Conservation (phyloP, 2,113 vertebrate genomes). For the Ginglymostoma cirratum region DNA sequence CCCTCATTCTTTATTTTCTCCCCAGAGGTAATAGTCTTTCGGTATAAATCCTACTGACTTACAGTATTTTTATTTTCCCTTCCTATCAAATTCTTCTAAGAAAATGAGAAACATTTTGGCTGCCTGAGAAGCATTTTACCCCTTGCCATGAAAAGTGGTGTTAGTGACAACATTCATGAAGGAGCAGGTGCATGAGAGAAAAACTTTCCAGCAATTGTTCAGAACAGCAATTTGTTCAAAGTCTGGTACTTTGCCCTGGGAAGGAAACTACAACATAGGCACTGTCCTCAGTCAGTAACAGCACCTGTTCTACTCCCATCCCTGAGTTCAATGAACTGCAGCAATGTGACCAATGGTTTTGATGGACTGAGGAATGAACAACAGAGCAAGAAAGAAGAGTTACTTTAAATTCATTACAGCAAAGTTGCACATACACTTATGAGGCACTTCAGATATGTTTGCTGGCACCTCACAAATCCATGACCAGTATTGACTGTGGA, state of each 20-base stretch:
- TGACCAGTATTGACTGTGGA: not conserved
- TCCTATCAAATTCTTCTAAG: not conserved
- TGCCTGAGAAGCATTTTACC: not conserved
- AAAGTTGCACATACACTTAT: not conserved
- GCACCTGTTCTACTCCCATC: not conserved
- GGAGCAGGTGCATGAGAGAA: not conserved
- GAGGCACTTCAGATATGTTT: not conserved
- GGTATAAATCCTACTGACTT: too few relatives aligned
- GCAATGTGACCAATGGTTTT: not conserved
- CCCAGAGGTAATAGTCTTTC: too few relatives aligned
- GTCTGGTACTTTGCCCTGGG: not conserved
- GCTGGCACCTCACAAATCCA: not conserved
- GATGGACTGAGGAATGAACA: not conserved
- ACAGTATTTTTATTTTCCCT: too few relatives aligned
- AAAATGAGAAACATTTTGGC: not conserved
- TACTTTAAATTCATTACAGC: not conserved
- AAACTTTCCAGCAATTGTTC: not conserved
- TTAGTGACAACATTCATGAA: not conserved
- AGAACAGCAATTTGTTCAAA: not conserved
- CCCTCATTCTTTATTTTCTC: too few relatives aligned
- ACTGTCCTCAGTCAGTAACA: not conserved
- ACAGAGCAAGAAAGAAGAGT: not conserved
- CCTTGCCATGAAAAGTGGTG: not conserved
- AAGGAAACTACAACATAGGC: not conserved
- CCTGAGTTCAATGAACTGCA: not conserved